A percentile compares a stretch with the other conserved stretches of the same genome.
Conservation (phyloP, 2,888 invertebrate species). For the Dryobotodes eremita region DNA sequence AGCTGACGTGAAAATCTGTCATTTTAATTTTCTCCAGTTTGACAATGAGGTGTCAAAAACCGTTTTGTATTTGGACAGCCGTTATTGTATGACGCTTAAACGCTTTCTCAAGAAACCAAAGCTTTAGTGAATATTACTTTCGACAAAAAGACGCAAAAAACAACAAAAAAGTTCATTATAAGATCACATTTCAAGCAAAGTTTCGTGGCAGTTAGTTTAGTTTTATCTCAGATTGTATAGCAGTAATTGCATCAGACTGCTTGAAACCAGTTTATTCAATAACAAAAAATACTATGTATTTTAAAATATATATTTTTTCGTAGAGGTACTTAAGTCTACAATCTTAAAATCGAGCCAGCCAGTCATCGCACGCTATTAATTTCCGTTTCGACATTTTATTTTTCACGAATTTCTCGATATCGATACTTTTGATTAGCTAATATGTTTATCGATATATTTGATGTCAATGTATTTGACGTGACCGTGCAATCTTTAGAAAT, state of each 20-base stretch:
- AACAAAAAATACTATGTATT: background rate
- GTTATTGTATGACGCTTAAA: background rate
- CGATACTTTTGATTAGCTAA: slow-evolving; percentile 53
- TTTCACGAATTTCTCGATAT: slow-evolving; percentile 30
- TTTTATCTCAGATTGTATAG: background rate
- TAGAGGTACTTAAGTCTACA: background rate
- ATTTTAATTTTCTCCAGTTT: too few relatives aligned
- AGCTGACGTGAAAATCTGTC: too few relatives aligned
- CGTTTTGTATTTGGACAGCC: background rate
- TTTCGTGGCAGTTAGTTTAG: background rate
- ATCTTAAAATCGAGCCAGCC: slow-evolving; percentile 27
- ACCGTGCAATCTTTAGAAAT: slow-evolving; percentile 28
- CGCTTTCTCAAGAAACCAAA: background rate
- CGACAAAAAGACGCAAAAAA: background rate
- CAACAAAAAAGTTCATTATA: background rate
- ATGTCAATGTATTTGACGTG: slow-evolving; percentile 48
- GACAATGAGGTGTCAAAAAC: background rate
- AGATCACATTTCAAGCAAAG: background rate
- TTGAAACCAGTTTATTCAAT: background rate
- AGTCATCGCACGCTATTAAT: slow-evolving; percentile 48
- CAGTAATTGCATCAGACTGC: background rate
- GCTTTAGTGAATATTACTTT: background rate
- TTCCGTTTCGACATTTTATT: slow-evolving; percentile 58
- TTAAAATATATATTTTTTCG: background rate
- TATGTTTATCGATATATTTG: slow-evolving; percentile 31